A percentile compares a stretch with the other conserved stretches of the same genome.
phyloP scores from a whole-genome alignment of 2,113 vertebrate genomes.

The Chamaetylas fuelleborni region DNA sequence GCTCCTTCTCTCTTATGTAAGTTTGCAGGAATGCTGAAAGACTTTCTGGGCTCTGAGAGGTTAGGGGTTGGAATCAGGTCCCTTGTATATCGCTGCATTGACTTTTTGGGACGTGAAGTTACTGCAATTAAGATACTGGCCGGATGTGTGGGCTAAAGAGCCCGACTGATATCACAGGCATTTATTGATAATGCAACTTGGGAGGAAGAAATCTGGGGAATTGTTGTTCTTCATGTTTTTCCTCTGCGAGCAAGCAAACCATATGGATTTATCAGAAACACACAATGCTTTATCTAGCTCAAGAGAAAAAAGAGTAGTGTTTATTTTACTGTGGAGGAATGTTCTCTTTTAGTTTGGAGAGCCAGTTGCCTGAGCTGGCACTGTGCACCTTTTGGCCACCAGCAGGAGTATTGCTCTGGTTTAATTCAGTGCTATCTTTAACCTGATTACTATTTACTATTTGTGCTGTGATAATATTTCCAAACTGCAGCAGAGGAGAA shows the following conservation, averaged over 20 bases:
- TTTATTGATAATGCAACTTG: conserved; percentile 77
- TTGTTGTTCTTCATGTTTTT: conserved; percentile 72
- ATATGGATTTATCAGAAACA: conserved; percentile 69
- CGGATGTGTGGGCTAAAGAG: conserved; percentile 78
- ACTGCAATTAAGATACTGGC: conserved; percentile 78
- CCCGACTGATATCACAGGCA: conserved; percentile 73
- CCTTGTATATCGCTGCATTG: conserved; percentile 65
- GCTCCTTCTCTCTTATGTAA: conserved; percentile 80
- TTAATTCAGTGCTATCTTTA: conserved; percentile 58
- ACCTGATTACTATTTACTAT: conserved; percentile 54
- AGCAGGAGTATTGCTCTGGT: background rate
- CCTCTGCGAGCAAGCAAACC: conserved; percentile 61
- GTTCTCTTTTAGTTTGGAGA: conserved; percentile 62
- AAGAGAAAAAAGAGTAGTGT: conserved; percentile 62
- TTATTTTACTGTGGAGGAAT: conserved; percentile 70
- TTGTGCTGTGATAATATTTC: conserved; percentile 38
- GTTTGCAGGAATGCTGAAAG: conserved; percentile 80
- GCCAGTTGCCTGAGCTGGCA: conserved; percentile 37
- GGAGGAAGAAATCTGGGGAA: conserved; percentile 71
- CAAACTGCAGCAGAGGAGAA: conserved; percentile 31
- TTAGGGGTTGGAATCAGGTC: conserved; percentile 58
- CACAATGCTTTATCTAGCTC: conserved; percentile 64
- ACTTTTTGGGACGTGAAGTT: conserved; percentile 74
- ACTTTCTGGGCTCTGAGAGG: conserved; percentile 74
- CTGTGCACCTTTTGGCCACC: background rate